A percentile compares a stretch with the other conserved stretches of the same genome.
phyloP scores from a whole-genome alignment of 2,888 invertebrate genomes.

The Cantharis rufa region DNA sequence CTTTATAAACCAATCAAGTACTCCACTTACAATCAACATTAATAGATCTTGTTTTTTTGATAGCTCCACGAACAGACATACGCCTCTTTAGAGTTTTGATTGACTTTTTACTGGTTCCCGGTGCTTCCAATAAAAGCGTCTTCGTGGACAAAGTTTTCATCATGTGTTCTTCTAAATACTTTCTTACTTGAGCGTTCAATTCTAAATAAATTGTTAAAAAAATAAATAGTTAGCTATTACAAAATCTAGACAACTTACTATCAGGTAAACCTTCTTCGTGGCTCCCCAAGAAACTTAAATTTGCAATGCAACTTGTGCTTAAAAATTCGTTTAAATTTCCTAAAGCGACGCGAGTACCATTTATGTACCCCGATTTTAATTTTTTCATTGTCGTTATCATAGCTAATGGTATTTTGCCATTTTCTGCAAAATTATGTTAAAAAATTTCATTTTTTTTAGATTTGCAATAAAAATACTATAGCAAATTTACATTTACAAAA shows the following conservation, averaged over 20 bases:
- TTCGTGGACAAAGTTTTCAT: conserved; percentile 79
- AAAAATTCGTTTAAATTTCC: conserved; percentile 95
- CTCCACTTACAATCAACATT: conserved; percentile 80
- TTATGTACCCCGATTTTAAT: conserved; percentile 96
- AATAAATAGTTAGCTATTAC: background rate
- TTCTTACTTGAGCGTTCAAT: conserved; percentile 80
- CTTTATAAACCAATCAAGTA: background rate
- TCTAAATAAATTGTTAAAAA: conserved; percentile 57
- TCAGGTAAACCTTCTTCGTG: conserved; percentile 91
- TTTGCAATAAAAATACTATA: background rate
- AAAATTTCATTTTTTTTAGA: background rate
- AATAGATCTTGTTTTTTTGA: conserved; percentile 91
- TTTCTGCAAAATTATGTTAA: conserved; percentile 65
- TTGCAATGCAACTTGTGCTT: conserved; percentile 96
- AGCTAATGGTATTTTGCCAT: conserved; percentile 88
- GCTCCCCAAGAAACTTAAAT: conserved; percentile 92
- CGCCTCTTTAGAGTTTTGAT: conserved; percentile 68
- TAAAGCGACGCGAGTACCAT: conserved; percentile 95
- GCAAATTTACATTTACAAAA: background rate
- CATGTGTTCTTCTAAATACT: conserved; percentile 84
- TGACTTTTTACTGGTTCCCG: conserved; percentile 58
- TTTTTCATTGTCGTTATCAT: conserved; percentile 99
- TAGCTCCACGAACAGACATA: conserved; percentile 90
- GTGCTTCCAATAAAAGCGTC: conserved; percentile 65
- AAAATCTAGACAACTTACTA: conserved; percentile 59